Evolutionary conservation across 2,888 invertebrate genomes (phyloP), one percentile per base, ranked within the genome.

Genomic region (Lasioglossum villosulum): DNA sequence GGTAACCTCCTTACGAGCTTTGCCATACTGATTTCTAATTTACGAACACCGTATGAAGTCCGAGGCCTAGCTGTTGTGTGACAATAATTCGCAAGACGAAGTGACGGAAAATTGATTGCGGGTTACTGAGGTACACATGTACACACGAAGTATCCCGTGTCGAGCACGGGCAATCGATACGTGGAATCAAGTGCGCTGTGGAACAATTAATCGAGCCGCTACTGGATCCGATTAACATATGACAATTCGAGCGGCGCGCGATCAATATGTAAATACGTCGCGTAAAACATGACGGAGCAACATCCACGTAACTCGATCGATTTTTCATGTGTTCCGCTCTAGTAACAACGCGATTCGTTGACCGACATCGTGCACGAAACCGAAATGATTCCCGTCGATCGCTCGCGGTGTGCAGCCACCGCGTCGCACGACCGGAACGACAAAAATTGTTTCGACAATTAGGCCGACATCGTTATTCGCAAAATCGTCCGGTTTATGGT

Each of bases 301-400:
- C n/a, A 42, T 71, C 71, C 42, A 45, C n/a, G 42, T 14, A 42
- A 71, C 30, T 37, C 42, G 71, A 45, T 72, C 45, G 48, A 48
- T 30, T 73, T 73, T 48, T 48, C n/a, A 19, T 19, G 48, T 1
- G 48, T 72, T 45, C 71, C 71, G 66, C 66, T 68, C 66, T 19
- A 10, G 23, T 37, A 68, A 37, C 66, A 27, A 2, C 39, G 23
- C 71, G 71, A 71, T 39, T 42, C 71, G 42, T 59, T 39, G 70
- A 70, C 23, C 70, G 70, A 37, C 12, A 70, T 37, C 37, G 37
- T 10, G 37, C 68, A 2, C 70, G 39, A 23, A 39, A 23, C 39
- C 23, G 19, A 37, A 45, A 48, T n/a, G 27, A 66, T 68, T 68
- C 27, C 23, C 4, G n/a, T 12, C n/a, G 39, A n/a, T 39, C 39